phyloP scores from a whole-genome alignment of 2,113 vertebrate species.

The Triplophysa siluroides region DNA sequence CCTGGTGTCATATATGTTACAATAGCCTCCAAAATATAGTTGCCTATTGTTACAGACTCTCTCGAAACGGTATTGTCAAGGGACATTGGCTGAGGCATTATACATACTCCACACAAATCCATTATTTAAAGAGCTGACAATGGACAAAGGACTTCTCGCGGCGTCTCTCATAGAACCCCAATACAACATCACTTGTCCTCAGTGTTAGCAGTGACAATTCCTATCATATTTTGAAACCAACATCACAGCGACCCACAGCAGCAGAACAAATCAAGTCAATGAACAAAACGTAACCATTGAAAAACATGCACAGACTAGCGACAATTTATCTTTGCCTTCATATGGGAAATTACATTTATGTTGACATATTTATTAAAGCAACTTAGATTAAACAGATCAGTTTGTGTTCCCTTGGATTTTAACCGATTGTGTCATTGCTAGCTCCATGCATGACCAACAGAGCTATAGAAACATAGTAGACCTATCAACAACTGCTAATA shows the following conservation, averaged over 20 bases:
- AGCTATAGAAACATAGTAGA: background rate
- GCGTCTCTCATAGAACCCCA: conserved; percentile 17
- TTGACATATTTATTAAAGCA: conserved; percentile 16
- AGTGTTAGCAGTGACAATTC: background rate
- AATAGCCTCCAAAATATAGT: conserved; percentile 16
- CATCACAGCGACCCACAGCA: conserved; percentile 18
- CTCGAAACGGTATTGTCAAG: conserved; percentile 45
- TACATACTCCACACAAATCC: conserved; percentile 42
- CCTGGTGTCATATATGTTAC: background rate
- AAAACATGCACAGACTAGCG: conserved; percentile 18
- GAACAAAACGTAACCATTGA: conserved; percentile 10
- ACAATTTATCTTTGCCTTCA: conserved; percentile 13
- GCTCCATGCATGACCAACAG: too few relatives aligned
- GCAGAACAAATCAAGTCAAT: background rate
- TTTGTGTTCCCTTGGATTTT: too few relatives aligned
- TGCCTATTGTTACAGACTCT: conserved; percentile 34
- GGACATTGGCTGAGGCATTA: conserved; percentile 38
- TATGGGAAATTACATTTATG: conserved; percentile 18
- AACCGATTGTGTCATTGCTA: background rate
- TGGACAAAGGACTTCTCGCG: conserved; percentile 35
- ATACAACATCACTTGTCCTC: conserved; percentile 15
- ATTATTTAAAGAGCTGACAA: conserved; percentile 51
- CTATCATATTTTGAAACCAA: background rate
- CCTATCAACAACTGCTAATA: background rate
- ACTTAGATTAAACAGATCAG: too few relatives aligned